These are phyloP conservation scores for Chrysodeixis includens DNA, from an alignment of 2,888 invertebrate species.

Conservation along the genomic window DNA sequence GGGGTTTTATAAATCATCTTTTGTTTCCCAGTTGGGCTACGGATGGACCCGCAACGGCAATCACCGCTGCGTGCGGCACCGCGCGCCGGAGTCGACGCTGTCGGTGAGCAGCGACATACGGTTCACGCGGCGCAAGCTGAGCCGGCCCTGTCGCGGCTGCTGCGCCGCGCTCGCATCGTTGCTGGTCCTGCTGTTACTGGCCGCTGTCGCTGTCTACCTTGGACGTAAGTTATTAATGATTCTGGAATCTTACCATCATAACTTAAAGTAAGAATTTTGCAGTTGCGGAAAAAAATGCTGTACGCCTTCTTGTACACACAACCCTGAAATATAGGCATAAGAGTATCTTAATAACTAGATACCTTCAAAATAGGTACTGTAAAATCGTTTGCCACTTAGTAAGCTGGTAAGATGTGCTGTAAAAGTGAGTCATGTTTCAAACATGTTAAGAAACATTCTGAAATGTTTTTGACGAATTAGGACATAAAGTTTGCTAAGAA, in stretches of 20 bases:
- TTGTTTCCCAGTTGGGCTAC: constrained; percentile 77
- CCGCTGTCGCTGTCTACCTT: constrained; percentile 89
- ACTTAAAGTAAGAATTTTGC: neutral
- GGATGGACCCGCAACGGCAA: constrained; percentile 81
- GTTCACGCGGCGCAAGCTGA: constrained; percentile 95
- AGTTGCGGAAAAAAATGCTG: too few species aligned
- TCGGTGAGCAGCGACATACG: constrained; percentile 97
- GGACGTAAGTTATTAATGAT: constrained; percentile 87
- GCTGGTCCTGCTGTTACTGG: constrained; percentile 92
- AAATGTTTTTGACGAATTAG: neutral
- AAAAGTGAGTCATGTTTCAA: neutral
- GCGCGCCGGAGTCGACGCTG: constrained; percentile 93
- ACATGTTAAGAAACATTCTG: neutral
- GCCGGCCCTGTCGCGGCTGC: constrained; percentile 95
- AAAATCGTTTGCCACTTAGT: neutral
- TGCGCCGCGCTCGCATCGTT: constrained; percentile 96
- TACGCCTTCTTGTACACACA: too few species aligned
- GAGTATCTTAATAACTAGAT: too few species aligned
- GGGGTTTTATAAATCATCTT: too few species aligned
- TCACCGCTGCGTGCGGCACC: constrained; percentile 79
- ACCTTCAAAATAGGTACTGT: neutral
- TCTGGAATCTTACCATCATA: neutral
- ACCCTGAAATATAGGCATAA: too few species aligned
- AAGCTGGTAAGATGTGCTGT: neutral
- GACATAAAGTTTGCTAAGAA: constrained; percentile 12